Conservation (phyloP, 2,797 vertebrate species). For the Chelon labrosus region DNA sequence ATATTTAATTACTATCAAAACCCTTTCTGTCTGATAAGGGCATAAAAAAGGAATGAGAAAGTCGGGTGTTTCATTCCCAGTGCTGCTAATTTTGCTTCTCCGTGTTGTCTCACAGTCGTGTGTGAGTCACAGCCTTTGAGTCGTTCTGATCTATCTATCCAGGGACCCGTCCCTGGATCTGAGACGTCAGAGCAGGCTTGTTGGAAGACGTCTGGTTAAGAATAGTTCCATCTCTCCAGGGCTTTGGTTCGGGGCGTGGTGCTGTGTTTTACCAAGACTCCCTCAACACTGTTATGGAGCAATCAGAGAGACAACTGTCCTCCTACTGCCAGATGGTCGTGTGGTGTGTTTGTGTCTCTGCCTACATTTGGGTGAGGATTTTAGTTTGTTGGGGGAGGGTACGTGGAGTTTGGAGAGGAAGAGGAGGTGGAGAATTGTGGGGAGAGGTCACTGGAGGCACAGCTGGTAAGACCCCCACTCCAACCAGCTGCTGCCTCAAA, state of each 20-base stretch:
- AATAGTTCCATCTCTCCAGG: slow-evolving; percentile 51
- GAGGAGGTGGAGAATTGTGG: slow-evolving; percentile 63
- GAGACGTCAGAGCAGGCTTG: slow-evolving; percentile 32
- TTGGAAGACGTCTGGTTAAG: slow-evolving; percentile 49
- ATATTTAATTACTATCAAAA: background rate
- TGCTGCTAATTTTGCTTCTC: slow-evolving; percentile 4
- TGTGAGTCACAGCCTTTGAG: slow-evolving; percentile 49
- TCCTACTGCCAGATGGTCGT: slow-evolving; percentile 74
- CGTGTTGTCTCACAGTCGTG: slow-evolving; percentile 21
- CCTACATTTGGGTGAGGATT: slow-evolving; percentile 48
- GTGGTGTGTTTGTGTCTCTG: slow-evolving; percentile 37
- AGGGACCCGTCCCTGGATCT: slow-evolving; percentile 14
- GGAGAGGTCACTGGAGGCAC: slow-evolving; percentile 81
- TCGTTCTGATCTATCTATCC: background rate
- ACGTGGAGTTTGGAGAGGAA: slow-evolving; percentile 44
- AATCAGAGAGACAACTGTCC: slow-evolving; percentile 65
- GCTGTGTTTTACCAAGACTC: slow-evolving; percentile 39
- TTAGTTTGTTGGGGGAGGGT: slow-evolving; percentile 54
- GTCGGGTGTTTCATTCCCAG: background rate
- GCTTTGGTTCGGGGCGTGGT: slow-evolving; percentile 55
- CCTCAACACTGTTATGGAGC: slow-evolving; percentile 54
- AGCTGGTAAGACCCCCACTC: slow-evolving; percentile 85
- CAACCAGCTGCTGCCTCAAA: slow-evolving; percentile 87
- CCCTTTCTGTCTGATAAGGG: background rate
- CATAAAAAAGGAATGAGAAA: background rate